These are phyloP conservation scores for Cossypha niveicapilla DNA, from an alignment of 2,797 vertebrate species.

Conservation along the genomic window DNA sequence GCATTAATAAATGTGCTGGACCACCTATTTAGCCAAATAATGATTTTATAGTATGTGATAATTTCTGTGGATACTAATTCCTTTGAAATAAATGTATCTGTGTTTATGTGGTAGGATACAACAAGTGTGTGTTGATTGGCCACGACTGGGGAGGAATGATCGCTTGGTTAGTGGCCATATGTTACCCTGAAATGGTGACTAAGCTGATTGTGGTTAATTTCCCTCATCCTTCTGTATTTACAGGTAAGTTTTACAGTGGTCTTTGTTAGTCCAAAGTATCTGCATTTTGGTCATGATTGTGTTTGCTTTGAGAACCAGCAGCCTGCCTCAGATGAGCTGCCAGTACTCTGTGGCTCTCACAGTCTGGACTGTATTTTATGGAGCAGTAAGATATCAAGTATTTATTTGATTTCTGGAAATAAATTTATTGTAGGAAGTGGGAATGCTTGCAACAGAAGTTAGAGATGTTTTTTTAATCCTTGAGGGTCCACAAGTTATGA, in stretches of 20 bases:
- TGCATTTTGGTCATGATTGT: not conserved
- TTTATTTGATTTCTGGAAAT: not conserved
- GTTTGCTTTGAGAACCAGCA: not conserved
- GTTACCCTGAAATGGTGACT: constrained; percentile 96
- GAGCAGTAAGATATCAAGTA: not conserved
- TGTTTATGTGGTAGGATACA: constrained; percentile 85
- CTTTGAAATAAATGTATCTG: constrained; percentile 12
- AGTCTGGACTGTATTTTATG: not conserved
- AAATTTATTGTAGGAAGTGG: not conserved
- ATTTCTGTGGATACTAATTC: not conserved
- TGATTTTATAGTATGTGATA: not conserved
- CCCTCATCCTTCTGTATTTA: constrained; percentile 93
- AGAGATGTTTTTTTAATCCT: not conserved
- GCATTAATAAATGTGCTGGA: not conserved
- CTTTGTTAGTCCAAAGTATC: not conserved
- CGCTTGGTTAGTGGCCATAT: constrained; percentile 94
- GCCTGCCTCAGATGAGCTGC: not conserved
- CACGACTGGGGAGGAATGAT: constrained; percentile 98
- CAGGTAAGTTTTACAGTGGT: constrained; percentile 79
- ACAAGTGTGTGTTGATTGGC: constrained; percentile 93
- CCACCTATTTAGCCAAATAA: not conserved
- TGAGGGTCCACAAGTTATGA: not conserved
- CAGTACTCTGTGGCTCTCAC: not conserved
- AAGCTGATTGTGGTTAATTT: constrained; percentile 96
- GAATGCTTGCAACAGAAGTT: not conserved